Evolutionary conservation across 2,888 invertebrate genomes (phyloP), one percentile per base, ranked within the genome.

Genomic region (Parasteatoda lunata): DNA sequence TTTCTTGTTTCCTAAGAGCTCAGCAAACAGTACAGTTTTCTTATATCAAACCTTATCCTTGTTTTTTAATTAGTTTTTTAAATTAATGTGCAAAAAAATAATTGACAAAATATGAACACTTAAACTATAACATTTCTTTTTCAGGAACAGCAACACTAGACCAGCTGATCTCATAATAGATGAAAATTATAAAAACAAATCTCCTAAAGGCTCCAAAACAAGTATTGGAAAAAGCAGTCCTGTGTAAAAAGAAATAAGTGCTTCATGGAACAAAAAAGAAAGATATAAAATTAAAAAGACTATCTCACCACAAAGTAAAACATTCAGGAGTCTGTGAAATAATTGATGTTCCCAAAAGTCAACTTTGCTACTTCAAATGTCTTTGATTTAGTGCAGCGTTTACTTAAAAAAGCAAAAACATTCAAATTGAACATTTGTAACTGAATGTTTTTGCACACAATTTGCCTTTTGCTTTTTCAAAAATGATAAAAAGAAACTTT

Each of bases 201-300:
- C 88, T 13, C 88, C 88, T 13, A 88, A 88, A 72, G 88, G 88
- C 51, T 88, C 88, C 13, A 88, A 88, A 77, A 80, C 84, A 54
- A 88, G 88, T 79, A 84, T 88, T 65, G 84, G 84, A 45, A 88
- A 88, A 79, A 84, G 84, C 69, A 88, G 88, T 65, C 84, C 88
- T 64, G 88, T 88, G 49, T 88, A 88, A 66, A 65, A 15, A n/a
- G n/a, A 49, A 54, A 73, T 54, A 73, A 30, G 9, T 5, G 0
- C 5, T 68, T 15, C 9, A 15, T 30, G 9, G 66, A 30, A 15
- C 11, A 66, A 7, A 66, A 66, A 66, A 66, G 15, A 30, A 9
- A 15, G 15, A 68, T 30, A 49, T 49, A 65, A 54, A 13, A 30
- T 54, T 45, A 51, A 9, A 15, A 15, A 45, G 49, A 48, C 49